Evolutionary conservation across 1,140 invertebrate genomes (phyloP).

Genomic region (Magallana ariakensis): DNA sequence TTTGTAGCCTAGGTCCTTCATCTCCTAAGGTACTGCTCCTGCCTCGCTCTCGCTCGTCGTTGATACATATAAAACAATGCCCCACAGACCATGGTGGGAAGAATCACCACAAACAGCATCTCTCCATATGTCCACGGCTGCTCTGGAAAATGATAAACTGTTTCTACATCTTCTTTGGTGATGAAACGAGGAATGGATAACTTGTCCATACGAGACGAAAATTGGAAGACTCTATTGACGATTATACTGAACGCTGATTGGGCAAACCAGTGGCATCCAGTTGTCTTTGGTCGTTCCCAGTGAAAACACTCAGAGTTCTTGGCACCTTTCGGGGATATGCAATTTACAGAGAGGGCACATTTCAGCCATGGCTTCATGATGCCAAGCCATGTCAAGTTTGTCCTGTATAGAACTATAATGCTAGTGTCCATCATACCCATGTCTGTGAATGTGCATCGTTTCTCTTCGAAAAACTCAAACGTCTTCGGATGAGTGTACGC

Average conservation of each 20-base stretch:
- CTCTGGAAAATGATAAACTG: conserved; percentile 61
- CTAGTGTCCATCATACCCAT: conserved; percentile 65
- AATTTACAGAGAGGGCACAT: conserved; percentile 69
- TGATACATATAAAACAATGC: conserved; percentile 44
- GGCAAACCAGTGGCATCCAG: conserved; percentile 74
- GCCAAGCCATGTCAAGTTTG: conserved; percentile 65
- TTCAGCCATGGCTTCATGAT: conserved; percentile 74
- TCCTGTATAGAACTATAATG: conserved; percentile 70
- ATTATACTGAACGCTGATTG: conserved; percentile 73
- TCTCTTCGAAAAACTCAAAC: conserved; percentile 69
- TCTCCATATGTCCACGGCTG: conserved; percentile 63
- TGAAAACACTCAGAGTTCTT: conserved; percentile 69
- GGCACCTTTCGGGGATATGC: conserved; percentile 68
- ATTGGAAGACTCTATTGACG: conserved; percentile 67
- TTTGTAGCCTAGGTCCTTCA: not conserved
- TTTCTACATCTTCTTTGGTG: conserved; percentile 34
- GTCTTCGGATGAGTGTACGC: conserved; percentile 69
- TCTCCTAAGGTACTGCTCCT: not conserved
- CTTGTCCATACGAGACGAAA: conserved; percentile 62
- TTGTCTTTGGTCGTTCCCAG: conserved; percentile 69
- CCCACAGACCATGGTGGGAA: conserved; percentile 49
- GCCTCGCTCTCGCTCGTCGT: not conserved
- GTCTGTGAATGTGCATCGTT: conserved; percentile 67
- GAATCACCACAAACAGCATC: conserved; percentile 52
- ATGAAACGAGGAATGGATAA: conserved; percentile 57